A percentile compares a stretch with the other conserved stretches of the same genome.
Conservation (phyloP, 1,140 invertebrate species). For the Doryteuthis pealeii region DNA sequence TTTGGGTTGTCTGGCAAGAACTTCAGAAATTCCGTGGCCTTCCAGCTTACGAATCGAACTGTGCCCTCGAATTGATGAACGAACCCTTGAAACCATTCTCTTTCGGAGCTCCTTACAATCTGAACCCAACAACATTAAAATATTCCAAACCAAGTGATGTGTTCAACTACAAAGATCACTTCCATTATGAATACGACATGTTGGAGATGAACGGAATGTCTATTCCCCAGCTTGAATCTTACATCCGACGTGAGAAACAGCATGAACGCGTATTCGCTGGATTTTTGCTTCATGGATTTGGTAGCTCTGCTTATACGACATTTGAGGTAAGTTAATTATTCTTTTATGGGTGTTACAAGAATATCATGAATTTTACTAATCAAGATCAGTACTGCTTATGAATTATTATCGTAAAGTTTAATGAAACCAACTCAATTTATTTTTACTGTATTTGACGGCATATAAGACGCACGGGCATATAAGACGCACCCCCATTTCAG, state of each 20-base stretch:
- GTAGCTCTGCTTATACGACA: not conserved
- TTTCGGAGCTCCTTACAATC: slow-evolving; percentile 22
- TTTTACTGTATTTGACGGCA: too few relatives aligned
- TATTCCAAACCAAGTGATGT: slow-evolving; percentile 19
- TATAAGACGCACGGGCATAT: too few relatives aligned
- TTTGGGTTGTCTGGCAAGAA: slow-evolving; percentile 33
- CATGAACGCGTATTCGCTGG: slow-evolving; percentile 6
- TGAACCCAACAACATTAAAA: slow-evolving; percentile 20
- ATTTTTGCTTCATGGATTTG: slow-evolving; percentile 12
- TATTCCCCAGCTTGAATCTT: slow-evolving; percentile 14
- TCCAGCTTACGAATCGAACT: slow-evolving; percentile 21
- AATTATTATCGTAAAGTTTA: too few relatives aligned
- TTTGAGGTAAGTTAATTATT: slow-evolving; percentile 6
- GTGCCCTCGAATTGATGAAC: slow-evolving; percentile 20
- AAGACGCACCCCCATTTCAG: too few relatives aligned
- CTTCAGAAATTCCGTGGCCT: slow-evolving; percentile 23
- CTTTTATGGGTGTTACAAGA: too few relatives aligned
- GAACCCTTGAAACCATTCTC: slow-evolving; percentile 27
- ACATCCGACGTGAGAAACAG: not conserved
- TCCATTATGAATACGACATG: slow-evolving; percentile 31
- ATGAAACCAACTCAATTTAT: too few relatives aligned
- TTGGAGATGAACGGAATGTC: slow-evolving; percentile 23
- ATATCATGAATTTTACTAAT: too few relatives aligned
- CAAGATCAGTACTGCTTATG: too few relatives aligned
- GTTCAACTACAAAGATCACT: slow-evolving; percentile 23